Conservation (phyloP, 2,797 vertebrate species). For the Thaleichthys pacificus region DNA sequence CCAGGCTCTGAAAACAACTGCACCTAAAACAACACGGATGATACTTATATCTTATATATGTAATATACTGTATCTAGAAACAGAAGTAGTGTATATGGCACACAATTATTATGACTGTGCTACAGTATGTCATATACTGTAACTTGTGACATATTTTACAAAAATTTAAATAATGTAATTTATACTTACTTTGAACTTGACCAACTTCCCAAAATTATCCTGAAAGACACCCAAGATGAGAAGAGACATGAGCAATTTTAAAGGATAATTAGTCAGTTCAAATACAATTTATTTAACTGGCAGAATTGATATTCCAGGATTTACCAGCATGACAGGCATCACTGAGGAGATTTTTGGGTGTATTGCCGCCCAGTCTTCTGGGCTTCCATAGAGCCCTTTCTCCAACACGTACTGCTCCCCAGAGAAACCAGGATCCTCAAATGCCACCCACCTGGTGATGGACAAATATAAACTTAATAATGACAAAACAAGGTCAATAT, state of each 20-base stretch:
- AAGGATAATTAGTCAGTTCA: not conserved
- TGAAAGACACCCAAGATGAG: constrained; percentile 57
- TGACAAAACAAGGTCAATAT: not conserved
- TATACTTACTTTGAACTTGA: constrained; percentile 82
- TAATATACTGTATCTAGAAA: not conserved
- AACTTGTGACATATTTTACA: not conserved
- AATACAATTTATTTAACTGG: not conserved
- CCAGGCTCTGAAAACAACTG: constrained; percentile 88
- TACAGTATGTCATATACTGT: too few species aligned
- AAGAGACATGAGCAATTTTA: constrained; percentile 26
- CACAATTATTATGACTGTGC: too few species aligned
- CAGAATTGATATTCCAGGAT: constrained; percentile 17
- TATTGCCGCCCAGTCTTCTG: constrained; percentile 87
- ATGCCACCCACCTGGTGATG: constrained; percentile 85
- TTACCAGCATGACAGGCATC: constrained; percentile 88
- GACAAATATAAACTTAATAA: not conserved
- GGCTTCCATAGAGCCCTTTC: constrained; percentile 86
- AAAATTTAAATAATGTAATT: not conserved
- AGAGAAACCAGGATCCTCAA: constrained; percentile 86
- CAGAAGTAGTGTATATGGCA: too few species aligned
- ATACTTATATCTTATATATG: not conserved
- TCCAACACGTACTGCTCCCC: constrained; percentile 87
- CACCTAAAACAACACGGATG: constrained; percentile 70
- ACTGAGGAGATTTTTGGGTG: constrained; percentile 80
- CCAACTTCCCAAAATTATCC: constrained; percentile 76